Conservation (phyloP, 2,113 vertebrate species). For the Lycocorax pyrrhopterus region DNA sequence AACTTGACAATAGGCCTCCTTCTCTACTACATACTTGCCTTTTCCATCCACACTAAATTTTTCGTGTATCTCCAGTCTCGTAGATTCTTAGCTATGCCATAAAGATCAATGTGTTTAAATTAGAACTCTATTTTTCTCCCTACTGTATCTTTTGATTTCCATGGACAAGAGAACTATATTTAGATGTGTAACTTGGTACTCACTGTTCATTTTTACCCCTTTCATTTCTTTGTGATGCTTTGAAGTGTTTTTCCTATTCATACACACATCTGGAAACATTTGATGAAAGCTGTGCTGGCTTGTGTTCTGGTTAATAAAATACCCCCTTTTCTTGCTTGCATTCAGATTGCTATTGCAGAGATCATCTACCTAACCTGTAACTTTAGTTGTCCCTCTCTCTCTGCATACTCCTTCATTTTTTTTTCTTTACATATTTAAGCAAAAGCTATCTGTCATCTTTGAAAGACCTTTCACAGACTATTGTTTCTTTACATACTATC, state of each 20-base stretch:
- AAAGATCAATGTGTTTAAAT: not conserved
- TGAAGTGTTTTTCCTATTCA: not conserved
- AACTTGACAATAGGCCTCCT: not conserved
- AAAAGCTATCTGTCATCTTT: not conserved
- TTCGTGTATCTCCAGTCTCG: not conserved
- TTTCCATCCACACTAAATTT: not conserved
- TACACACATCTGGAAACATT: not conserved
- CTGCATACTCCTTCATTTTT: not conserved
- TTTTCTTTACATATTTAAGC: not conserved
- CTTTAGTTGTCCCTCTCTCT: not conserved
- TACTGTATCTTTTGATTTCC: not conserved
- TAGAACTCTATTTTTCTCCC: not conserved
- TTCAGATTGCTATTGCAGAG: not conserved
- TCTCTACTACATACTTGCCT: not conserved
- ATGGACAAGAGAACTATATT: not conserved
- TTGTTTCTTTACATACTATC: constrained; percentile 2
- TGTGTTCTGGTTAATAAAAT: not conserved
- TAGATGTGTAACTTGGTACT: not conserved
- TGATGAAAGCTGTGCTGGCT: not conserved
- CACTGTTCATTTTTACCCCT: not conserved
- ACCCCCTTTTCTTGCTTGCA: not conserved
- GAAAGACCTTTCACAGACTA: not conserved
- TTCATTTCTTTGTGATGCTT: not conserved
- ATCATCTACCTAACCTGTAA: not conserved
- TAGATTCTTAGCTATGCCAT: not conserved